phyloP scores from a whole-genome alignment of 1,140 invertebrate genomes.

The Eupeodes corollae region DNA sequence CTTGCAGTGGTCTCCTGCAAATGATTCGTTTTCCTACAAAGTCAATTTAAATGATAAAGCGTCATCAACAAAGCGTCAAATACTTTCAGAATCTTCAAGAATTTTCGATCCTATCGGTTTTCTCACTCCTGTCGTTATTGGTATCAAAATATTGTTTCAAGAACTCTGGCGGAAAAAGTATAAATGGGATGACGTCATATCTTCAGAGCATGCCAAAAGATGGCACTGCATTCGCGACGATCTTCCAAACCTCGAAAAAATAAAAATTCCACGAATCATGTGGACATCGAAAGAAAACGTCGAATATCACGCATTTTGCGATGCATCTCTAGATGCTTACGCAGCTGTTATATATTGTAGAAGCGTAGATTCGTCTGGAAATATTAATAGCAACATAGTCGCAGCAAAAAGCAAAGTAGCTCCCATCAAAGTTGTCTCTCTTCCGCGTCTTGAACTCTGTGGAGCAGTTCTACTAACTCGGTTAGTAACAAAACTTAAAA shows the following conservation, averaged over 20 bases:
- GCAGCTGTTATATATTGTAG: too few relatives aligned
- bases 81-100: constrained; percentile 23
- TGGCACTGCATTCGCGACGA: constrained; percentile 12
- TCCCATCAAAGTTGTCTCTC: constrained; percentile 15
- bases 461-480: too few relatives aligned
- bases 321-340: constrained; percentile 4
- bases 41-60: not conserved
- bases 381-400: constrained; percentile 14
- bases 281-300: not conserved
- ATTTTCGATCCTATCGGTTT: constrained; percentile 31
- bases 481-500: too few relatives aligned
- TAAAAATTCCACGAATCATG: constrained; percentile 1
- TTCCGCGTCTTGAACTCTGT: too few relatives aligned
- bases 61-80: constrained; percentile 15
- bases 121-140: constrained; percentile 22
- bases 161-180: constrained; percentile 20
- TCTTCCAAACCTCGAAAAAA: not conserved
- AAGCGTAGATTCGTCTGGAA: constrained; percentile 1
- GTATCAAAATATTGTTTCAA: constrained; percentile 36
- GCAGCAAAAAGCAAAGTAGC: constrained; percentile 15
- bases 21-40: not conserved
- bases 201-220: constrained; percentile 9
- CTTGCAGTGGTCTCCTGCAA: not conserved
- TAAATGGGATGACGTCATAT: constrained; percentile 29
- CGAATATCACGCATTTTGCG: constrained; percentile 4